Conservation (phyloP, 2,113 vertebrate genomes). For the Ochotona princeps region DNA sequence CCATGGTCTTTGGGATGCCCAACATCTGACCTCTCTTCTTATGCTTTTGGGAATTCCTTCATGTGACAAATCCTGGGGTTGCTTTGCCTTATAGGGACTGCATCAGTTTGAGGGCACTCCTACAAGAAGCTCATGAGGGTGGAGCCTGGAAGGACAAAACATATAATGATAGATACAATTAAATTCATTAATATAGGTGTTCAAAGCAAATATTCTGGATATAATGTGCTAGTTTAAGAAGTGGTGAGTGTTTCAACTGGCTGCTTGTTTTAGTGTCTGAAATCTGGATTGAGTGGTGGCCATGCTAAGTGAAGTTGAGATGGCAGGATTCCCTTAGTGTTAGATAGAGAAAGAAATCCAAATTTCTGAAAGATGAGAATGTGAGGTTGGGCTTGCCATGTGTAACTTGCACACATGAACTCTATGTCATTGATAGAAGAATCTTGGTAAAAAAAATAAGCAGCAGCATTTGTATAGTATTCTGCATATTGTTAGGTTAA, state of each 20-base stretch:
- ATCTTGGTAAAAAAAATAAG: not conserved
- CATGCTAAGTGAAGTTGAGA: not conserved
- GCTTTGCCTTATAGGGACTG: not conserved
- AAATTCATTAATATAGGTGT: not conserved
- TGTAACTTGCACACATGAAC: not conserved
- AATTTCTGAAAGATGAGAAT: not conserved
- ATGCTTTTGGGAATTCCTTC: conserved; percentile 20
- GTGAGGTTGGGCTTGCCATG: not conserved
- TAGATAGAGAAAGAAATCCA: not conserved
- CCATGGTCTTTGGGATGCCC: not conserved
- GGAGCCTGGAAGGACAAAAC: not conserved
- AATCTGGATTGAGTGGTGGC: not conserved
- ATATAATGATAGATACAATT: not conserved
- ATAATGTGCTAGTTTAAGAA: not conserved
- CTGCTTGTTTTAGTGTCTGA: conserved; percentile 20
- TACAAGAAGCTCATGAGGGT: not conserved
- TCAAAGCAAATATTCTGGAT: not conserved
- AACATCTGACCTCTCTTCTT: not conserved
- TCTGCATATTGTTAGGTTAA: not conserved
- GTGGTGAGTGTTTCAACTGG: not conserved
- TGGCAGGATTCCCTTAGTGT: not conserved
- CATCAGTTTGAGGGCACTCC: not conserved
- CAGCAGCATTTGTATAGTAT: not conserved
- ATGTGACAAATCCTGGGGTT: not conserved
- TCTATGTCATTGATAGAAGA: not conserved